Evolutionary conservation across 2,888 invertebrate genomes (phyloP), one percentile per base, ranked within the genome.

Genomic region (Biston stratarius): DNA sequence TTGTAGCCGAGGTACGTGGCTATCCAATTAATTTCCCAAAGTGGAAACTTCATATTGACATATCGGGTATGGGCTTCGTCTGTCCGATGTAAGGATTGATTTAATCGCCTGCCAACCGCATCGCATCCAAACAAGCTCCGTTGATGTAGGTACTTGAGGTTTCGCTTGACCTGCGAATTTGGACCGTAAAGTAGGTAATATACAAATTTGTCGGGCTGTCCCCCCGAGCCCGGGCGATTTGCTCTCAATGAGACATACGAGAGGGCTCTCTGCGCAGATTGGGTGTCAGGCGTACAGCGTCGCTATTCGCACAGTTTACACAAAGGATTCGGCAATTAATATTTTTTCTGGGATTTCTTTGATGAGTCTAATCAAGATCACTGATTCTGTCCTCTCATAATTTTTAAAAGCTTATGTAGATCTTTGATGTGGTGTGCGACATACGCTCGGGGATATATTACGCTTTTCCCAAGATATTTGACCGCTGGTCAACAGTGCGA

Each of bases 231-330:
- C 83, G 78, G 81, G 77, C 84, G 87, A 89, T 89, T 91, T 86
- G 86, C 81, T 84, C 83, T 90, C 88, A 89, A 89, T 86, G 87
- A 84, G 85, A 83, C 84, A 83, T 83, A 82, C 84, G 81, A 70
- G 80, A 91, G 90, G 80, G 84, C 82, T 76, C 91, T 92, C 79
- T 74, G 82, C 82, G 69, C 79, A 86, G 89, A 92, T 92, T 91
- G 89, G 86, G 87, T 89, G 90, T 88, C 90, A 86, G 78, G 72
- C 75, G 80, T 77, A 79, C 73, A 75, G 65, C 73, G 74, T 74
- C 79, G 77, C 74, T 73, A 76, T 70, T 76, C 78, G 76, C 73
- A 77, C 61, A 56, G 44, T 60, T 56, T 48, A 42, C 0, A 12
- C 24, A 34, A 52, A 48, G 24, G 47, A 8, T 48, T 36, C 8